Evolutionary conservation across 2,797 vertebrate species (phyloP), one percentile per base, ranked within the genome.

Genomic region (Pagetopsis macropterus): DNA sequence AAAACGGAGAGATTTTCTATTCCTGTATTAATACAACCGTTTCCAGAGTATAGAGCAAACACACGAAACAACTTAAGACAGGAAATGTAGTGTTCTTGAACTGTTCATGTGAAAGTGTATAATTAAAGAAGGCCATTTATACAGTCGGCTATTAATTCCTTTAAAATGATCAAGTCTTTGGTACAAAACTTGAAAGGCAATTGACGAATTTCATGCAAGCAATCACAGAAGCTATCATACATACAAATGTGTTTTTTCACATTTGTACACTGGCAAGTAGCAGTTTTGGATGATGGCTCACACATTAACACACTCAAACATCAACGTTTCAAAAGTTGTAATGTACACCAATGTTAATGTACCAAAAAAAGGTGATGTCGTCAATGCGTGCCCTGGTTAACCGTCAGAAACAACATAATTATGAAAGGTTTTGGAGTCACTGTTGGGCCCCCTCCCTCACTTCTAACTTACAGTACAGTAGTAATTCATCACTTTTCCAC

Each of bases 251-350:
- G 31, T 70, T 49, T 55, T 13, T 64, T 73, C 46, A 46, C 46
- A 78, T 78, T 49, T 67, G 40, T 48, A 67, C 5, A 54, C 46
- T 61, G 12, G 4, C n/a, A 14, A 68, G 48, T 1, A 57, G 51
- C 49, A n/a, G 41, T 70, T 67, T 63, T 49, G 44, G 3, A 45
- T 27, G 65, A 72, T 46, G 72, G 27, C 59, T 44, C 14, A 65
- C 40, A 67, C 9, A n/a, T 48, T 1, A 57, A 71, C 57, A 81
- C 64, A 83, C 79, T 80, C 84, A 17, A 81, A 85, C 78, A 82
- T 78, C 70, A 70, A 58, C 1, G 31, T 78, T 84, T 70, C 16
- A 65, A 41, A 58, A 16, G 16, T 27, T 17, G 3, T 3, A 43
- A 56, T 21, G 46, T 37, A 72, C 64, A 66, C 13, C 11, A 41